Evolutionary conservation across 2,797 vertebrate species (phyloP).

Genomic region (Cyprinella venusta): DNA sequence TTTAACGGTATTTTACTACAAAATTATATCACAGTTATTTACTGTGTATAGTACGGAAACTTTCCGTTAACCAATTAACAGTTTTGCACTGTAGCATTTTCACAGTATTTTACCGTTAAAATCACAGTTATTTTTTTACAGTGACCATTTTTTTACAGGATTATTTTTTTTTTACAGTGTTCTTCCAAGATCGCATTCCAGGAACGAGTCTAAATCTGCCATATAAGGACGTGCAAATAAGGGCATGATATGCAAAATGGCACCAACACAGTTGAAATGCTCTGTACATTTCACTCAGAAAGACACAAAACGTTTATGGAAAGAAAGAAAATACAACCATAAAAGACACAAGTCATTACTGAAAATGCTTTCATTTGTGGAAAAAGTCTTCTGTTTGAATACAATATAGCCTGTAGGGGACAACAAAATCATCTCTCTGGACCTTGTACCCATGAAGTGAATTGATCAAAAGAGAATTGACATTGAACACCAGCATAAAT

Average conservation of each 20-base stretch:
- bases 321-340: neutral
- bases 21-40: too few relatives aligned
- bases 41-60: too few relatives aligned
- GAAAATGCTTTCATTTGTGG: neutral
- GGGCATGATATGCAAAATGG: neutral
- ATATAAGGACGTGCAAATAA: neutral
- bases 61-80: too few relatives aligned
- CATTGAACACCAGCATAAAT: neutral
- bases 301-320: neutral
- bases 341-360: slow-evolving; percentile 3
- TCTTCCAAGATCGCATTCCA: too few relatives aligned
- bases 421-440: neutral
- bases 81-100: too few relatives aligned
- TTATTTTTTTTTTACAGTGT: too few relatives aligned
- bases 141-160: too few relatives aligned
- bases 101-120: too few relatives aligned
- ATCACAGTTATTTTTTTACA: too few relatives aligned
- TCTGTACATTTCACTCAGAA: slow-evolving; percentile 7
- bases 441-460: neutral
- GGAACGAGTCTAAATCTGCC: too few relatives aligned
- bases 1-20: too few relatives aligned
- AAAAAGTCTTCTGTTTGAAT: neutral
- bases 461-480: neutral
- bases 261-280: neutral
- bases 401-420: neutral